Base-by-base conservation (phyloP, 2,888 invertebrate genomes). In the Tanytarsus gracilentus region DNA sequence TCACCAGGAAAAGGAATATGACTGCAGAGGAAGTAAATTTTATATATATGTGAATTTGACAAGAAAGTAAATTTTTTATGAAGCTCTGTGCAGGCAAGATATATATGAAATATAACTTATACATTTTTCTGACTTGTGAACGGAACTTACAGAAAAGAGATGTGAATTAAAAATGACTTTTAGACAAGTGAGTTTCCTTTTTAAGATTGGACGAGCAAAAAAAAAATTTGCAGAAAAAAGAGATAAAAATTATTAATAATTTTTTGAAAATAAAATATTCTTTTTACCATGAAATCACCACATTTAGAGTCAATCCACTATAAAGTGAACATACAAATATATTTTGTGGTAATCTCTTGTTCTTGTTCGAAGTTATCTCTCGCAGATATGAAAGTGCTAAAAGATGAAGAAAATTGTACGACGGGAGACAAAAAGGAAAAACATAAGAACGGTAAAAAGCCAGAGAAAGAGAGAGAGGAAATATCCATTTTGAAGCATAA, bases 21-120 rank as follows among this genome's bases (percentile, higher is more conserved):
- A 50, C 36, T 36, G 18, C 44, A 44, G 4, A 18, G 44, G 44
- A 44, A 44, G 44, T 44, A 52, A 52, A 52, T 33, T 52, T 52
- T 52, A 16, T 50, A 50, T 92, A 93, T 68, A 97, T 94, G 68
- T 94, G 16, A 50, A 16, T 53, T 9, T 53, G 30, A 21, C 21
- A 26, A 8, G n/a, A 30, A 33, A 33, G 33, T 18, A 33, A 58
- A 61, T 53, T 18, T 39, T 44, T 21, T 44, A 44, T 44, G 23
- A 44, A 44, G 21, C 18, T n/a, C n/a, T n/a, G n/a, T n/a, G n/a
- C n/a, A n/a, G n/a, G n/a, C n/a, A n/a, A n/a, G n/a, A n/a, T n/a
- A n/a, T n/a, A n/a, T n/a, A n/a, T n/a, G n/a, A n/a, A n/a, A n/a
- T n/a, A n/a, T n/a, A n/a, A n/a, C n/a, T n/a, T n/a, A n/a, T n/a